Evolutionary conservation across 2,797 vertebrate species (phyloP), one percentile per base, ranked within the genome.

Genomic region (Menidia menidia): DNA sequence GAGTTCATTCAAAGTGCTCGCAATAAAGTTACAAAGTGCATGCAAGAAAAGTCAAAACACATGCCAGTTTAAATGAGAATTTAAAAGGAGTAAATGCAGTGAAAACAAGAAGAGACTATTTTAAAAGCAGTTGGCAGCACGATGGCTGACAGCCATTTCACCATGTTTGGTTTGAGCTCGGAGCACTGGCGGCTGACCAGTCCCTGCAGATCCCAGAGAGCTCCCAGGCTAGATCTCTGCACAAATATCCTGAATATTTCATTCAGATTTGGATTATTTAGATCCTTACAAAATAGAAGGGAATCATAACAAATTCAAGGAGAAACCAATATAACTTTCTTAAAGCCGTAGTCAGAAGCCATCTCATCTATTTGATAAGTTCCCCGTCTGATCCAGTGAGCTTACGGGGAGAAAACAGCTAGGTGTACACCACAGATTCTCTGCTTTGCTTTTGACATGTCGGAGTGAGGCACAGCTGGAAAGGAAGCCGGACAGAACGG

Each of bases 101-200:
- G 13, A 33, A 41, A 35, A 14, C 7, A 4, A 33, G 30, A 35
- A 14, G 4, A 4, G 1, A 16, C 14, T 31, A 8, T 42, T 4
- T 42, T 10, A 31, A 59, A 59, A 42, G 18, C 14, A 3, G 18
- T 39, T 57, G 31, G 53, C 43, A 66, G 44, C 14, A 30, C 41
- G 7, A 66, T 57, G 43, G 53, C 43, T 42, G 33, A 31, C 42
- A 59, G 44, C 44, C 54, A 48, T 57, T 66, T 66, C 32, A 59
- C 65, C 65, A 52, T 59, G 56, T 68, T 68, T 60, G 65, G 56
- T 18, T 68, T 59, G 14, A 43, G 32, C 48, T 42, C 55, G 15
- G 10, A 47, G 32, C 52, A 12, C 13, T 10, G 18, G 3, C 42
- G 19, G 6, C 43, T 25, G 18, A 35, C 31, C 32, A 35, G 43